Evolutionary conservation across 2,888 invertebrate genomes (phyloP).

Genomic region (Drosophila buzzatii): DNA sequence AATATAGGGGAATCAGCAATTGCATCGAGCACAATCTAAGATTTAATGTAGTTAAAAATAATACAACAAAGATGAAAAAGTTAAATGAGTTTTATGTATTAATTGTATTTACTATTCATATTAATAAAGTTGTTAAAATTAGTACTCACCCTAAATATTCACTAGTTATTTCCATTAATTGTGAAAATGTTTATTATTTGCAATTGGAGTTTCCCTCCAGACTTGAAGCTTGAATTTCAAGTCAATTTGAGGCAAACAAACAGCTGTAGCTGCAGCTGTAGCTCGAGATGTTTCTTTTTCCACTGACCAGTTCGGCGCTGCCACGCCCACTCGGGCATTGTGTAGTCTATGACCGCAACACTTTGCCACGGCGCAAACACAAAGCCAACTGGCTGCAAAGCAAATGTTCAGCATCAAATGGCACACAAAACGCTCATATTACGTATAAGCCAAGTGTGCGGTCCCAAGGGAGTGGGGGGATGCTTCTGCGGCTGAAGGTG

Average conservation of each 20-base stretch:
- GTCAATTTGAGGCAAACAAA: too few relatives aligned
- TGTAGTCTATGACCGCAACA: conserved; percentile 48
- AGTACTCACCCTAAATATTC: not conserved
- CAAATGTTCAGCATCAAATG: conserved; percentile 61
- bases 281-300: conserved; percentile 6
- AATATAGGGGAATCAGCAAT: too few relatives aligned
- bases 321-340: conserved; percentile 17
- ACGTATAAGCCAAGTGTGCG: conserved; percentile 42
- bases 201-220: not conserved
- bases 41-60: too few relatives aligned
- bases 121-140: too few relatives aligned
- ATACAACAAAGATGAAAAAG: too few relatives aligned
- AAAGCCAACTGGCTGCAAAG: conserved; percentile 38
- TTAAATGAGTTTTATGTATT: too few relatives aligned
- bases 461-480: conserved; percentile 6
- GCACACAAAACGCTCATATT: conserved; percentile 75
- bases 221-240: conserved; percentile 1
- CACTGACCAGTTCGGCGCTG: conserved; percentile 5
- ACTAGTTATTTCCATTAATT: not conserved
- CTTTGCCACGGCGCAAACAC: conserved; percentile 41
- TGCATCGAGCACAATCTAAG: too few relatives aligned
- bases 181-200: not conserved
- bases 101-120: too few relatives aligned
- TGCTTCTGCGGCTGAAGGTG: conserved; percentile 17
- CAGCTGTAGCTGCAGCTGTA: not conserved